Percentiles rank a stretch among this genome's conserved stretches.
These are phyloP conservation scores for Eciton burchellii DNA, from an alignment of 1,140 invertebrate species.

Conservation along the genomic window DNA sequence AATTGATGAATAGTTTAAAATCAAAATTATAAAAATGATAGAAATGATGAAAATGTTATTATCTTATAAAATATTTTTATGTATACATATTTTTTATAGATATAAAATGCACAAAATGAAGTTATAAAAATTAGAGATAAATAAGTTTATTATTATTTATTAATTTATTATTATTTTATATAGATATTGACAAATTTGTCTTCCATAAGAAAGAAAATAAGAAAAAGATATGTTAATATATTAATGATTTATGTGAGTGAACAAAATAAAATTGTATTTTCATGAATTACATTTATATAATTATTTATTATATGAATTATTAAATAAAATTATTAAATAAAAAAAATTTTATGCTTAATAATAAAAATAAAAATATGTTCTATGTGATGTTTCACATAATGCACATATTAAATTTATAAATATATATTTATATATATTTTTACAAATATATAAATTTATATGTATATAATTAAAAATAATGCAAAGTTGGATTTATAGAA, in stretches of 20 bases:
- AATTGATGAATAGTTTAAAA: constrained; percentile 95
- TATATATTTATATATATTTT: no score
- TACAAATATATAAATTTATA: no score
- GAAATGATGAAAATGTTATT: no score
- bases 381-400: constrained; percentile 6
- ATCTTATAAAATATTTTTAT: constrained; percentile 16
- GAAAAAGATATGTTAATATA: background rate
- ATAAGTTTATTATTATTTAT: no score
- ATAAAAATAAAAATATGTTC: constrained; percentile 29
- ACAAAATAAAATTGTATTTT: constrained; percentile 27
- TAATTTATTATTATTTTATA: no score
- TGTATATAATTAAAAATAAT: no score
- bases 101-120: no score
- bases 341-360: background rate
- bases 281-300: background rate
- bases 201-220: background rate
- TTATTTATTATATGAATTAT: no score
- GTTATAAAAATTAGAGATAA: background rate
- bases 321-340: background rate
- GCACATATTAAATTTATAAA: background rate
- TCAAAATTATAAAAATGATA: constrained; percentile 88
- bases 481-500: no score
- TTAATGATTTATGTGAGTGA: background rate
- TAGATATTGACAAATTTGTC: background rate
- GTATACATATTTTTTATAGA: no score